Evolutionary conservation across 2,888 invertebrate species (phyloP).

Genomic region (Aporophyla lueneburgensis): DNA sequence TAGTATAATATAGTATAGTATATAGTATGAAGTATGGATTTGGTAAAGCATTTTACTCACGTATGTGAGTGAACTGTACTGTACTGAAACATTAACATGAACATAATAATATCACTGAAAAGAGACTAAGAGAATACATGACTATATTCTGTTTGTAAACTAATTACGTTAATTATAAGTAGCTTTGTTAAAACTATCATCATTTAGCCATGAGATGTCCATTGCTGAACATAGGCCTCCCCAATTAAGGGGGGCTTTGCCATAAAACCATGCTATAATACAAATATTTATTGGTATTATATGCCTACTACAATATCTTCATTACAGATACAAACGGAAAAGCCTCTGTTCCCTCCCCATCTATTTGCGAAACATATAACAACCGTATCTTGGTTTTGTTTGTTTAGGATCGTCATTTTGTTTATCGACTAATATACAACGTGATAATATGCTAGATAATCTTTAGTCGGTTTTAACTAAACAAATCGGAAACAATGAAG

Average conservation of each 20-base stretch:
- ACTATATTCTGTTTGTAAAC: background rate
- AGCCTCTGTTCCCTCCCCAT: conserved; percentile 16
- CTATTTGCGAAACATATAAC: conserved; percentile 41
- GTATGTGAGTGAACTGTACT: background rate
- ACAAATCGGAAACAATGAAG: background rate
- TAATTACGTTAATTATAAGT: background rate
- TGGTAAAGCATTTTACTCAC: too few relatives aligned
- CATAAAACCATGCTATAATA: too few relatives aligned
- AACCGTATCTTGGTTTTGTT: conserved; percentile 18
- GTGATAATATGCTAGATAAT: background rate
- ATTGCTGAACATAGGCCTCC: too few relatives aligned
- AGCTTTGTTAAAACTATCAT: background rate
- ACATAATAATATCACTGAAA: background rate
- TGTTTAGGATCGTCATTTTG: conserved; percentile 49
- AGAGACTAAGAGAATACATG: background rate
- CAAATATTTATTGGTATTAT: background rate
- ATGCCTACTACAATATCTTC: conserved; percentile 28
- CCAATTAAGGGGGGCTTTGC: too few relatives aligned
- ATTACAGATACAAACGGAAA: conserved; percentile 26
- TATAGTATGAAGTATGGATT: too few relatives aligned
- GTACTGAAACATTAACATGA: background rate
- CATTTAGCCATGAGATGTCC: too few relatives aligned
- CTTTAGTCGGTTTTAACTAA: background rate
- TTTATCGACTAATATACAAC: conserved; percentile 29
- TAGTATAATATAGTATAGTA: too few relatives aligned